Base-by-base conservation (phyloP, 2,888 invertebrate genomes). In the Dorcus hopei region DNA sequence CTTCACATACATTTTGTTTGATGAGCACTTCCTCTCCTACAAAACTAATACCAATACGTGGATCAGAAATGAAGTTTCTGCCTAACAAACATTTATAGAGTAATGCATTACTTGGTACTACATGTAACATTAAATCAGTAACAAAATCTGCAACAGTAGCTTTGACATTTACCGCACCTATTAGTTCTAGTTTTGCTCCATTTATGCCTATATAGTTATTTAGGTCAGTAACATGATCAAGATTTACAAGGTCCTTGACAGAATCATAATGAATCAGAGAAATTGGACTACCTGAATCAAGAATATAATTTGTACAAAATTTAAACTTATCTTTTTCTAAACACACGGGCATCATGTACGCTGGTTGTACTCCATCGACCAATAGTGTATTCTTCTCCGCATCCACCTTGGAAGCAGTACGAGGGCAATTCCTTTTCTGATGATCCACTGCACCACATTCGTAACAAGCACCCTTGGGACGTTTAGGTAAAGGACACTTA, bases 31-130 rank as follows among this genome's bases (percentile, higher is more conserved):
- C 42, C 3, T 2, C 14, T 26, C 26, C 5, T 26, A 26, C 1
- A 33, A 49, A 49, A 9, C 38, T 49, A 33, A 49, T 16, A 9
- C 38, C 33, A 33, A 49, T 16, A 49, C 9, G 11, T 9, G 49
- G 49, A 33, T 33, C 38, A 14, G 38, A 49, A 8, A 49, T 49
- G 38, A 49, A 26, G 16, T 49, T 33, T 16, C 49, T 49, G 7
- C 49, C 49, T 49, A 49, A 49, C n/a, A 49, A 23, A 49, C 49
- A 49, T 11, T 33, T n/a, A 23, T 49, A 49, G 38, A 38, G 49
- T 5, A 49, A 14, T 8, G 26, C 38, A 49, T 38, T 49, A 33
- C 38, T 39, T 33, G 49, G 49, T 33, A 49, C 49, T 11, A 49
- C 38, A 49, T 14, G 11, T 33, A 14, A 49, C 9, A 3, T 49